Evolutionary conservation across 2,888 invertebrate species (phyloP).

Genomic region (Crocallis elinguaria): DNA sequence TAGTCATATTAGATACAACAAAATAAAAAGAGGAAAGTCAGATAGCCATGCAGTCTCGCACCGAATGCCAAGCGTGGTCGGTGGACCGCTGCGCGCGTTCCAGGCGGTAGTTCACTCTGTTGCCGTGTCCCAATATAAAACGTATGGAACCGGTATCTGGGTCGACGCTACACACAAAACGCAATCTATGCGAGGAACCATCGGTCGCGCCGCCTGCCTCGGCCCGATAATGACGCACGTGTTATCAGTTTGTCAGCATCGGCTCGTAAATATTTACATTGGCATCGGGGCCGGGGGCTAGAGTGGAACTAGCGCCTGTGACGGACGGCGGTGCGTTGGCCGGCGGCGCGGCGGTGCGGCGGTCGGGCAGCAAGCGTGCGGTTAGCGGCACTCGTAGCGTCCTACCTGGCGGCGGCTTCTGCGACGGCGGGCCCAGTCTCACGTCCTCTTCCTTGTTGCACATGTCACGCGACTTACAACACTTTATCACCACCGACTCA

Average conservation of each 20-base stretch:
- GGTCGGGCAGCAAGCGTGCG: constrained; percentile 39
- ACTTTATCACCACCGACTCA: constrained; percentile 91
- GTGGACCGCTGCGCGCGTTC: constrained; percentile 18
- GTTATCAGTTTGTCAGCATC: constrained; percentile 23
- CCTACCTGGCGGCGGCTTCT: constrained; percentile 88
- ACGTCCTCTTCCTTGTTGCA: constrained; percentile 90
- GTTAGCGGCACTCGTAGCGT: constrained; percentile 54
- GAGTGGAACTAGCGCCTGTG: constrained; percentile 11
- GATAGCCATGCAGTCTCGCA: constrained; percentile 74
- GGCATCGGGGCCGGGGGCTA: background rate
- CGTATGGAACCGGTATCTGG: background rate
- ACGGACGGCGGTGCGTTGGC: constrained; percentile 11
- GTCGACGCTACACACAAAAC: background rate
- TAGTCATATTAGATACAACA: constrained; percentile 68
- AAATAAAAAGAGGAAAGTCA: constrained; percentile 53
- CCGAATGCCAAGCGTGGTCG: constrained; percentile 62
- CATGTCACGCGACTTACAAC: constrained; percentile 90
- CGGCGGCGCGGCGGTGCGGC: constrained; percentile 21
- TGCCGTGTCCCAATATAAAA: background rate
- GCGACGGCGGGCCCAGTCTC: constrained; percentile 87
- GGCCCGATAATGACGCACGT: constrained; percentile 27
- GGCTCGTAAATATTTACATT: constrained; percentile 17
- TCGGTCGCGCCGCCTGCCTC: constrained; percentile 10
- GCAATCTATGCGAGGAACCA: background rate
- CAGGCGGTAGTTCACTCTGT: constrained; percentile 22